Evolutionary conservation across 1,140 invertebrate species (phyloP).

Genomic region (Hyles euphorbiae): DNA sequence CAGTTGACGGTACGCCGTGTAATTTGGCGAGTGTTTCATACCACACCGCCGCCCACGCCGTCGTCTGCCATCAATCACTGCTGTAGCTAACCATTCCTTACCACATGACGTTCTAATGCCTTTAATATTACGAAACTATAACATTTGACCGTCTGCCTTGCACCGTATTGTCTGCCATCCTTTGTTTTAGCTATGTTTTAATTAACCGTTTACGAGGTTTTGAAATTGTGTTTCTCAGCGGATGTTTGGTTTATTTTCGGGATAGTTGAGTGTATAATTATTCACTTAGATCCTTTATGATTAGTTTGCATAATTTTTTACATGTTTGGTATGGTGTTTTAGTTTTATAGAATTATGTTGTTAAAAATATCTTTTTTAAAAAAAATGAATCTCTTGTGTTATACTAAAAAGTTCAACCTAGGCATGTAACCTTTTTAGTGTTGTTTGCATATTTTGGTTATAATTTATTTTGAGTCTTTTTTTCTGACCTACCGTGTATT

Average conservation of each 20-base stretch:
- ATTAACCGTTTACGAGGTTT: too few species aligned
- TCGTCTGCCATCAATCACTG: slow-evolving; percentile 53
- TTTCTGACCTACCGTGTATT: too few species aligned
- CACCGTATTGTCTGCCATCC: slow-evolving; percentile 39
- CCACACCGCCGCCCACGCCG: slow-evolving; percentile 47
- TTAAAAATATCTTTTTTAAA: too few species aligned
- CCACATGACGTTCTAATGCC: slow-evolving; percentile 62
- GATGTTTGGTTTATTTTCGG: background rate
- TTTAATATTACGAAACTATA: slow-evolving; percentile 46
- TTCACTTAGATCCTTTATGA: too few species aligned
- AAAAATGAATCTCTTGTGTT: too few species aligned
- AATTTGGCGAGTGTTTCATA: slow-evolving; percentile 61
- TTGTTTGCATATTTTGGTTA: too few species aligned
- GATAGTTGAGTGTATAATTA: background rate
- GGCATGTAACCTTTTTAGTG: too few species aligned
- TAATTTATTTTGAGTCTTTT: too few species aligned
- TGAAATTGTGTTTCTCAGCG: slow-evolving; percentile 9
- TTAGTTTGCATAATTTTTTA: too few species aligned
- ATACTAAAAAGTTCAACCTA: too few species aligned
- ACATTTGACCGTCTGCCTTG: slow-evolving; percentile 47
- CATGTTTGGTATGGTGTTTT: too few species aligned
- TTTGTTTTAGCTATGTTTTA: slow-evolving; percentile 26
- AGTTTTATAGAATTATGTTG: too few species aligned
- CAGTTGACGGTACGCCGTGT: slow-evolving; percentile 29
- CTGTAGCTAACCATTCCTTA: slow-evolving; percentile 50